Base-by-base conservation (phyloP, 2,113 vertebrate genomes). In the Galbula dea region DNA sequence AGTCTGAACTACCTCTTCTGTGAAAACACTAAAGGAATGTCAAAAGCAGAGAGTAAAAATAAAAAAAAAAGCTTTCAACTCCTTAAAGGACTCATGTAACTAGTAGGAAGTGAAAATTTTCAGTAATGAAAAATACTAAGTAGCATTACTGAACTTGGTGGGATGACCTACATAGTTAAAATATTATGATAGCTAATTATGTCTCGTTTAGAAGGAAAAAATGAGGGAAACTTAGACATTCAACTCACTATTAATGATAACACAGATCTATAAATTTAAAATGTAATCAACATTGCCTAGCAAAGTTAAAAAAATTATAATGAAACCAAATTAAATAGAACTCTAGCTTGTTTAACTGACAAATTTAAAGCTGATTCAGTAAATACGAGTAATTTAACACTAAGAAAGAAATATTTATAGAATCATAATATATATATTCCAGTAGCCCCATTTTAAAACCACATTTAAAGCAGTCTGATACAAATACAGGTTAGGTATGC, bases 121-220 rank as follows among this genome's bases (percentile, higher is more conserved):
- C 55, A 58, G 49, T 46, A 67, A 79, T 15, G 26, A 85, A 66
- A 55, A 93, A 46, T 15, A 37, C 21, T 30, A 66, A 46, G 54
- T 14, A 84, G 36, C 55, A 67, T 37, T 77, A 37, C 46, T 83
- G 84, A 93, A 84, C 91, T 92, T 69, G 41, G 18, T 66, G 55
- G 46, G 27, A 62, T 22, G 32, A 79, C 14, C 67, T 66, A 68
- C 32, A 55, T 72, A 73, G 90, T 7, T 36, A 72, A n/a, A 57
- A 24, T 41, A 45, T 23, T 32, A 43, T 10, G 7, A 49, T 9
- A 66, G 23, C 54, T 89, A 45, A 68, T 37, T 73, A 49, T 58
- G 39, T 27, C 46, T 54, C 22, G 5, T 37, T 84, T 41, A 58
- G 29, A 37, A 36, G 15, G 21, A 73, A 68, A 45, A 43, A 54